These are phyloP conservation scores for Herpetotheres cachinnans DNA, from an alignment of 2,113 vertebrate species.

Conservation along the genomic window DNA sequence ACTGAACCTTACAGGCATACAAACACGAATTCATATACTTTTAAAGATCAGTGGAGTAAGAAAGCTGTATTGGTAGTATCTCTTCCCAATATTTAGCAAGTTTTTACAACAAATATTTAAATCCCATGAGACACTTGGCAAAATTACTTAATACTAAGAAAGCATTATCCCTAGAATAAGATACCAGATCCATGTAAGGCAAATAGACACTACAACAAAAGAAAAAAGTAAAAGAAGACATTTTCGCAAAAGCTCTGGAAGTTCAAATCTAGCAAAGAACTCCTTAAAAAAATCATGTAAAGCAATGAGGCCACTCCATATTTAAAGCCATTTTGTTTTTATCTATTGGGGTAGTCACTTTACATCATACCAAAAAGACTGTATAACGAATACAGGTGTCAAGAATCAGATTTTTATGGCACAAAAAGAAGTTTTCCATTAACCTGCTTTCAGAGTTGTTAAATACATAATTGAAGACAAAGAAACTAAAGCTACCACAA, in stretches of 20 bases:
- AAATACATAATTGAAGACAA: constrained; percentile 52
- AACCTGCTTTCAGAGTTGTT: constrained; percentile 38
- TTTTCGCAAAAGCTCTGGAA: background rate
- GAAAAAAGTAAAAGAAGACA: background rate
- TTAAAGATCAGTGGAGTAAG: background rate
- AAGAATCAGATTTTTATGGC: constrained; percentile 51
- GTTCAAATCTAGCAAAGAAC: background rate
- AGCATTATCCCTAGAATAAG: background rate
- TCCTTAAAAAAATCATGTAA: background rate
- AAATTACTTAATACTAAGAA: background rate
- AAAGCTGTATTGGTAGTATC: background rate
- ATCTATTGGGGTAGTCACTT: constrained; percentile 62
- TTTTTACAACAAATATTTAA: background rate
- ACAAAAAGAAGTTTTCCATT: constrained; percentile 48
- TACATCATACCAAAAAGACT: constrained; percentile 65
- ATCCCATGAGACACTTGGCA: background rate
- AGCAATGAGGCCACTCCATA: constrained; percentile 19
- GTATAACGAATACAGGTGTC: constrained; percentile 33
- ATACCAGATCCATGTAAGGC: background rate
- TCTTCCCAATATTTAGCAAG: background rate
- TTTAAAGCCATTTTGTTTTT: constrained; percentile 62
- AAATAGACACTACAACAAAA: background rate
- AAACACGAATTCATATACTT: background rate
- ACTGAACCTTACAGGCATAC: background rate
- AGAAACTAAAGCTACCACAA: constrained; percentile 65